These are phyloP conservation scores for Amphimedon queenslandica DNA, from an alignment of 37 sponge, comb jelly and placozoan genomes.

Conservation along the genomic window DNA sequence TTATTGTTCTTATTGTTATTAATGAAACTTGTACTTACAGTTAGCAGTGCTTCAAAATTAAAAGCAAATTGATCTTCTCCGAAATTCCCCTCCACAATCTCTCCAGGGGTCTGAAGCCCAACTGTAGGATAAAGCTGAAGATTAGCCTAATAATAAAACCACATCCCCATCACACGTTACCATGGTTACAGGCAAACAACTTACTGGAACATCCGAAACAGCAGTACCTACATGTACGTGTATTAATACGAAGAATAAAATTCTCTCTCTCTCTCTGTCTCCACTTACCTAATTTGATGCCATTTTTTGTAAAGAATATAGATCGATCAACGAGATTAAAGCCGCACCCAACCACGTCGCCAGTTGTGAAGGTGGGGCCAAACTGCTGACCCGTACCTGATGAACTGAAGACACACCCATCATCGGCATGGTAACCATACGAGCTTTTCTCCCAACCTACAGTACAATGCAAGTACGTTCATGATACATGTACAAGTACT, in stretches of 20 bases:
- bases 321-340: constrained; percentile 86
- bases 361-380: constrained; percentile 97
- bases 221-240: constrained; percentile 22
- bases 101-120: constrained; percentile 96
- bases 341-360: constrained; percentile 97
- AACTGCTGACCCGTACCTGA: constrained; percentile 86
- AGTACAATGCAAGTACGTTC: neutral
- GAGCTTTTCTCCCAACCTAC: constrained; percentile 96
- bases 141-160: constrained; percentile 21
- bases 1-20: no score
- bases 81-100: constrained; percentile 94
- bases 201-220: constrained; percentile 49
- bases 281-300: constrained; percentile 77
- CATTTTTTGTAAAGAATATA: constrained; percentile 98
- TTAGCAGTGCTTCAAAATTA: constrained; percentile 83
- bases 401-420: constrained; percentile 89
- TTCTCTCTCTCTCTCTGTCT: neutral
- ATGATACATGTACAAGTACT: no score
- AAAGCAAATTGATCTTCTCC: constrained; percentile 81
- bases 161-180: neutral
- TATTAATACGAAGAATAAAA: no score
- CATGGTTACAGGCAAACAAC: constrained; percentile 6
- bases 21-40: constrained; percentile 48
- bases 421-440: constrained; percentile 99
- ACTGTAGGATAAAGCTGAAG: constrained; percentile 85